Conservation (phyloP, 2,113 vertebrate species). For the Rhinoderma darwinii region DNA sequence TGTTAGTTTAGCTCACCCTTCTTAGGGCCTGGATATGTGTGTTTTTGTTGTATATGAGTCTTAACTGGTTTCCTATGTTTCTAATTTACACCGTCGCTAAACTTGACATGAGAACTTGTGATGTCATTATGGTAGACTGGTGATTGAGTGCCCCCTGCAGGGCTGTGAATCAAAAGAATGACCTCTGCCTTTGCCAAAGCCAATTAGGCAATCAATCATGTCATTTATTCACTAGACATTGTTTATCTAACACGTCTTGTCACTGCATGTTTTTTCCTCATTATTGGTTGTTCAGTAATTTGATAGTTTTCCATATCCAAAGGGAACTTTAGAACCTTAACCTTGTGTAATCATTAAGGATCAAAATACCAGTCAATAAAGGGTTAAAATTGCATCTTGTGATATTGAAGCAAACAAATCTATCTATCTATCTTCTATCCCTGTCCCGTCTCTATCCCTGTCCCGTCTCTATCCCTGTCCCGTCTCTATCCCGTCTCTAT, state of each 20-base stretch:
- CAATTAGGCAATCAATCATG: constrained; percentile 27
- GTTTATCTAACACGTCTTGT: neutral
- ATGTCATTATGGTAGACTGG: constrained; percentile 40
- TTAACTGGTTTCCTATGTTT: constrained; percentile 38
- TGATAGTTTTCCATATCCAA: constrained; percentile 15
- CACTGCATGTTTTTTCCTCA: constrained; percentile 6
- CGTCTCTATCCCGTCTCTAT: no score
- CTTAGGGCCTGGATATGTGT: neutral
- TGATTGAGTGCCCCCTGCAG: constrained; percentile 54
- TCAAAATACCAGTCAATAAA: neutral
- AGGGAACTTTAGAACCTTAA: neutral
- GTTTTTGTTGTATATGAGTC: neutral
- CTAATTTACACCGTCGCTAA: neutral
- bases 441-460: neutral
- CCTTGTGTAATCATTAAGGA: neutral
- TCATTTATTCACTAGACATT: neutral
- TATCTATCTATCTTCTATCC: neutral
- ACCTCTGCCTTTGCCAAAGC: constrained; percentile 18
- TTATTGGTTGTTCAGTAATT: neutral
- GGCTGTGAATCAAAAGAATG: neutral
- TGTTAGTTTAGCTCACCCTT: neutral
- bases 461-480: no score
- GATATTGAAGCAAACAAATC: neutral
- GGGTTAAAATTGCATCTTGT: neutral
- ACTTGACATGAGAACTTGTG: constrained; percentile 23